Percentiles rank a stretch among this genome's conserved stretches.
These are phyloP conservation scores for Drosophila prostipennis DNA, from an alignment of 2,888 invertebrate genomes.

Conservation along the genomic window DNA sequence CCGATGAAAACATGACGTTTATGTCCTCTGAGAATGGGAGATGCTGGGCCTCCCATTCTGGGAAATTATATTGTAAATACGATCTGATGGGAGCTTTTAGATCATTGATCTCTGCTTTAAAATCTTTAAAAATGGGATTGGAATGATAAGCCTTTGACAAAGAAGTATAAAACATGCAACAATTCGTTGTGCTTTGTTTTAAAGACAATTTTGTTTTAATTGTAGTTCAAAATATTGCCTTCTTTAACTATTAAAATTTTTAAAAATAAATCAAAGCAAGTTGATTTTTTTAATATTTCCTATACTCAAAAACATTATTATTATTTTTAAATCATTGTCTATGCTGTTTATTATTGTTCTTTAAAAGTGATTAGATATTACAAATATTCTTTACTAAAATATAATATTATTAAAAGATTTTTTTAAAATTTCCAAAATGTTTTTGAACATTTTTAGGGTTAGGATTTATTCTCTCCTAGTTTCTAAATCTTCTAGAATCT, in stretches of 20 bases:
- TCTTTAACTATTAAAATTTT: background rate
- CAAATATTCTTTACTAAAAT: too few species aligned
- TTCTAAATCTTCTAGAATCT: background rate
- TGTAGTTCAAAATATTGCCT: too few species aligned
- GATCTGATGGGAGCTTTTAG: conserved; percentile 12
- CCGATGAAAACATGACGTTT: conserved; percentile 46
- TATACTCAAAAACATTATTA: too few species aligned
- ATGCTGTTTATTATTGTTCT: too few species aligned
- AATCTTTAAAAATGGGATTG: conserved; percentile 17
- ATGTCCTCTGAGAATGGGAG: conserved; percentile 15
- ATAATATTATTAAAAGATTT: too few species aligned
- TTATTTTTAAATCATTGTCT: too few species aligned
- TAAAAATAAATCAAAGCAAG: background rate
- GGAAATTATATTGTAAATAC: conserved; percentile 39
- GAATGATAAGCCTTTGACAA: conserved; percentile 3
- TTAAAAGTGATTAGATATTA: too few species aligned
- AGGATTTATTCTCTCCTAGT: too few species aligned
- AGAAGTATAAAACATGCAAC: background rate
- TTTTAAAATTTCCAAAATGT: too few species aligned
- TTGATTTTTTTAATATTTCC: too few species aligned
- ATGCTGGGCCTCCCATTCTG: conserved; percentile 8
- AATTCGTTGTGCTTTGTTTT: background rate
- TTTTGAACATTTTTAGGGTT: background rate
- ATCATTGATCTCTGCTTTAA: background rate
- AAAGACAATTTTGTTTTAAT: background rate